Conservation (phyloP, 2,888 invertebrate species). For the Bimastos eiseni region DNA sequence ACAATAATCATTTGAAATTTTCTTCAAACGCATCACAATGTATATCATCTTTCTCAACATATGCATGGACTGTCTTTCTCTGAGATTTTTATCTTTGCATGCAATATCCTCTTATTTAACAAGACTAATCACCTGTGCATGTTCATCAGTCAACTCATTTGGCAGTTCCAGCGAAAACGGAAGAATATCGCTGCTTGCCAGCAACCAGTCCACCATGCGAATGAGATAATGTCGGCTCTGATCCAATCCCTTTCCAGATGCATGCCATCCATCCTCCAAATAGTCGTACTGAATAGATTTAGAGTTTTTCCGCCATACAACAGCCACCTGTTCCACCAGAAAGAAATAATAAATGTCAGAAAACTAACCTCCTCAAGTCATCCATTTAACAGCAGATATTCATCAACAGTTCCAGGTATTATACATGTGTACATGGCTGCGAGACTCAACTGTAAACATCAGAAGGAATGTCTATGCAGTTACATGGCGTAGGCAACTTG, state of each 20-base stretch:
- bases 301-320: conserved; percentile 77
- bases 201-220: conserved; percentile 33
- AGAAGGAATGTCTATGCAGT: too few species aligned
- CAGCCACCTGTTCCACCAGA: conserved; percentile 69
- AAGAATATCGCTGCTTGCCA: conserved; percentile 31
- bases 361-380: neutral
- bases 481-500: too few species aligned
- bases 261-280: conserved; percentile 71
- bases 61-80: too few species aligned
- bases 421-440: too few species aligned
- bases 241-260: neutral
- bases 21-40: neutral
- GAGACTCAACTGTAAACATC: too few species aligned
- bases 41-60: neutral
- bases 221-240: conserved; percentile 31
- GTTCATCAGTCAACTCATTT: conserved; percentile 40
- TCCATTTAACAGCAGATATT: neutral
- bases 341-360: neutral
- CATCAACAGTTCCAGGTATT: neutral
- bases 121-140: conserved; percentile 32
- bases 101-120: neutral
- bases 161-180: conserved; percentile 33
- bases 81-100: neutral
- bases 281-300: conserved; percentile 89
- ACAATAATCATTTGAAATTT: neutral